phyloP scores from a whole-genome alignment of 1,140 invertebrate genomes.

The Cydia strobilella region DNA sequence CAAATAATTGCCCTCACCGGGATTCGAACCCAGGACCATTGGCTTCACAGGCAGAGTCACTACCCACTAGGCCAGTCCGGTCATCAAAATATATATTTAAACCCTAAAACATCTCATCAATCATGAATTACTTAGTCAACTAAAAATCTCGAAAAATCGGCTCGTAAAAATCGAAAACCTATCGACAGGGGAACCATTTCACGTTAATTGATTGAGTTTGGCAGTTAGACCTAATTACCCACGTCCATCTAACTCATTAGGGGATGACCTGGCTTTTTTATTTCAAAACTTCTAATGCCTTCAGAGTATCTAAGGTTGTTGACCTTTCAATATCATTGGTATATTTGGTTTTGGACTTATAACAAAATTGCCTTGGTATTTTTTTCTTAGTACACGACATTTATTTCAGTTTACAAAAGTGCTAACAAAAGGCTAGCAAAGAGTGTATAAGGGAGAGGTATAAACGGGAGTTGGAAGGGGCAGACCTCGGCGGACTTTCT shows the following conservation, averaged over 20 bases:
- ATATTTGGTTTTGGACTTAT: background rate
- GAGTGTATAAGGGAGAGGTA: too few species aligned
- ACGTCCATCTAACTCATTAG: conserved; percentile 26
- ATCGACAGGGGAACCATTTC: conserved; percentile 7
- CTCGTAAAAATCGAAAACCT: background rate
- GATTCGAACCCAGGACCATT: too few species aligned
- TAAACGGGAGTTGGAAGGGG: too few species aligned
- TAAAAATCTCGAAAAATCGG: conserved; percentile 9
- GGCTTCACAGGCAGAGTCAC: too few species aligned
- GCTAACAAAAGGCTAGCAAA: too few species aligned
- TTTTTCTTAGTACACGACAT: too few species aligned
- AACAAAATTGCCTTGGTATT: too few species aligned
- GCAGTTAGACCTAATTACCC: conserved; percentile 18
- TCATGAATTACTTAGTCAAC: background rate
- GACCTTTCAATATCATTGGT: background rate
- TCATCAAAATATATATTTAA: too few species aligned
- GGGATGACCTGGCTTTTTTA: background rate
- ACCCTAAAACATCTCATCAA: background rate
- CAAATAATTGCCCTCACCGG: too few species aligned
- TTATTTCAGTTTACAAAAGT: too few species aligned
- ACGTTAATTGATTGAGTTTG: conserved; percentile 20
- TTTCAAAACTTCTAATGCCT: background rate
- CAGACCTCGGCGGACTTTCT: too few species aligned
- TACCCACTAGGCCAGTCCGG: too few species aligned
- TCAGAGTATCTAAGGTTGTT: background rate